These are phyloP conservation scores for Centropristis striata DNA, from an alignment of 2,113 vertebrate genomes.

Conservation along the genomic window DNA sequence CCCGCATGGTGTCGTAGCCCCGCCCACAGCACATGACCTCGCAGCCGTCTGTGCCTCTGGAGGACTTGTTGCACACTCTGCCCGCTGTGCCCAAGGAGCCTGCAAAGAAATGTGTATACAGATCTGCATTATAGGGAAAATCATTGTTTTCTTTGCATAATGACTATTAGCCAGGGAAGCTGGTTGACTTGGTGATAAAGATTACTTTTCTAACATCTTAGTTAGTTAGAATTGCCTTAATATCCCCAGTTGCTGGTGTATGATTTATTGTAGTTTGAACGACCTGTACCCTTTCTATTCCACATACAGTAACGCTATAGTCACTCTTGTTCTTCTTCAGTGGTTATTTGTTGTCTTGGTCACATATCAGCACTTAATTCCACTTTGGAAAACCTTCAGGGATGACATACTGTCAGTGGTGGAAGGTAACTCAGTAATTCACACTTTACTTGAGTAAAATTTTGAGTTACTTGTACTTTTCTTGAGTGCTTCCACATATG, in stretches of 20 bases:
- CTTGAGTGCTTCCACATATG: too few relatives aligned
- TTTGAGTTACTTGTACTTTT: too few relatives aligned
- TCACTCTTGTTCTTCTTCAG: not conserved
- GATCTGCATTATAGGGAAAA: not conserved
- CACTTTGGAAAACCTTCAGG: constrained; percentile 25
- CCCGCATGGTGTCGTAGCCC: constrained; percentile 98
- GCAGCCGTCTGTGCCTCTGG: constrained; percentile 93
- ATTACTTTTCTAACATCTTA: too few relatives aligned
- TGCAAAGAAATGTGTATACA: constrained; percentile 55
- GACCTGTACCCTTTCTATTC: not conserved
- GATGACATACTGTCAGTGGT: constrained; percentile 6
- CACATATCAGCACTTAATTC: constrained; percentile 8
- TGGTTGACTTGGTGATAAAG: too few relatives aligned
- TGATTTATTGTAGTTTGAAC: constrained; percentile 7
- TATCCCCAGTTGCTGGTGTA: too few relatives aligned
- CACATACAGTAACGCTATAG: not conserved
- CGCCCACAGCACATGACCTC: constrained; percentile 99
- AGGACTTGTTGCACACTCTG: constrained; percentile 93
- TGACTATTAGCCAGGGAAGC: too few relatives aligned
- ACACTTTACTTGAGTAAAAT: too few relatives aligned
- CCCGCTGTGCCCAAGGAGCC: constrained; percentile 96
- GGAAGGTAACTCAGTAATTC: too few relatives aligned
- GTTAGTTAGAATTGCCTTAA: too few relatives aligned
- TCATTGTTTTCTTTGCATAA: not conserved
- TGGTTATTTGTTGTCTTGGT: not conserved